Percentiles rank a stretch among this genome's conserved stretches.
These are phyloP conservation scores for Oxygymnocypris stewartii DNA, from an alignment of 2,113 vertebrate genomes.

Conservation along the genomic window DNA sequence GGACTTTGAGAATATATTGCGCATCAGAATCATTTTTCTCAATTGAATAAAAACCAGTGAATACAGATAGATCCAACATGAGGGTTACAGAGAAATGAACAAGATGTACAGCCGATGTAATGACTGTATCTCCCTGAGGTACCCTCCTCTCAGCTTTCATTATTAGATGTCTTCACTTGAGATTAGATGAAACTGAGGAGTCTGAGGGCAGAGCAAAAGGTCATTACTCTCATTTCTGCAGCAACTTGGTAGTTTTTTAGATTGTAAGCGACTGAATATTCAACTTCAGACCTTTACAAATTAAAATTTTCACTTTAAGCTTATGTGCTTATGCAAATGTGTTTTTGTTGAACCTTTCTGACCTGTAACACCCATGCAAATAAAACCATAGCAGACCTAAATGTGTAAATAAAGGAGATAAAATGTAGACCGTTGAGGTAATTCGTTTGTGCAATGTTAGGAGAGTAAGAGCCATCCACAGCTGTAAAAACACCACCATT, in stretches of 20 bases:
- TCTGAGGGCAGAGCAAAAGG: conserved; percentile 35
- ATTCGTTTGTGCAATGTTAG: conserved; percentile 16
- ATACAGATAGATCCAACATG: background rate
- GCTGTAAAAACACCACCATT: conserved; percentile 64
- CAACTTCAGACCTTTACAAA: background rate
- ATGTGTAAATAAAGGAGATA: conserved; percentile 29
- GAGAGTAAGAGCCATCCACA: conserved; percentile 57
- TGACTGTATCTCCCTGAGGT: conserved; percentile 21
- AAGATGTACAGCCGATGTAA: conserved; percentile 10
- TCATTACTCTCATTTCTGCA: background rate
- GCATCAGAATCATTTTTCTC: background rate
- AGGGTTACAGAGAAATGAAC: background rate
- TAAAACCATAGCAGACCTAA: background rate
- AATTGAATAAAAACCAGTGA: background rate
- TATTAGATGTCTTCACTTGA: conserved; percentile 14
- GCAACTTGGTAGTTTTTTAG: background rate
- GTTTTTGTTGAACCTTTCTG: background rate
- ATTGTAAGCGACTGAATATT: background rate
- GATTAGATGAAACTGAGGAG: conserved; percentile 22
- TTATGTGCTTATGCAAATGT: background rate
- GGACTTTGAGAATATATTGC: conserved; percentile 14
- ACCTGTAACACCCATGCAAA: background rate
- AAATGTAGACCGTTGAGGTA: conserved; percentile 26
- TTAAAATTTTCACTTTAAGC: background rate
- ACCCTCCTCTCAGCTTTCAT: conserved; percentile 40